These are phyloP conservation scores for Dromococcyx pavoninus DNA, from an alignment of 2,797 vertebrate species.

Conservation along the genomic window DNA sequence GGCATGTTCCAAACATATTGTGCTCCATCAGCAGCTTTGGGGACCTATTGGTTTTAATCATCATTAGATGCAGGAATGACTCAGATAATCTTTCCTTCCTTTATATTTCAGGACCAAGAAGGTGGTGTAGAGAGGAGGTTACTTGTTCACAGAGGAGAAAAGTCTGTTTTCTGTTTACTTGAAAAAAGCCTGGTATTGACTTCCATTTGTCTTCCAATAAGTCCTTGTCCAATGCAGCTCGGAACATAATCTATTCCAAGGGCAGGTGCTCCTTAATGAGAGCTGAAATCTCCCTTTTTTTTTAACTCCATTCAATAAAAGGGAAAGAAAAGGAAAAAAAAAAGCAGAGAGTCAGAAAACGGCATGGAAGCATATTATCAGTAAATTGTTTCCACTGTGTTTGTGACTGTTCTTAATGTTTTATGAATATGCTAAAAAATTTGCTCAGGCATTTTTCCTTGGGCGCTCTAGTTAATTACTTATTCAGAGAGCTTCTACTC, in stretches of 20 bases:
- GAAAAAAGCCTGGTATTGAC: slow-evolving; percentile 45
- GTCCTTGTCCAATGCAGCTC: slow-evolving; percentile 50
- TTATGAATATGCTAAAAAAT: slow-evolving; percentile 83
- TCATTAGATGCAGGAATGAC: neutral
- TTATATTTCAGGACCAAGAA: neutral
- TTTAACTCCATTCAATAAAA: slow-evolving; percentile 49
- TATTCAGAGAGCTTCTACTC: slow-evolving; percentile 88
- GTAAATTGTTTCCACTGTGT: slow-evolving; percentile 81
- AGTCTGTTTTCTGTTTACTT: slow-evolving; percentile 59
- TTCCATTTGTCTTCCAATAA: slow-evolving; percentile 72
- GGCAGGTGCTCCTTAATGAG: slow-evolving; percentile 64
- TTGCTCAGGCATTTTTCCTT: slow-evolving; percentile 80
- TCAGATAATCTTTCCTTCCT: neutral
- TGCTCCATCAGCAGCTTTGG: neutral
- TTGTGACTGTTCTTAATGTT: slow-evolving; percentile 82
- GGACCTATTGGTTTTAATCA: neutral
- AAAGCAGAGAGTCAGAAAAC: slow-evolving; percentile 64
- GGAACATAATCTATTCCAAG: slow-evolving; percentile 54
- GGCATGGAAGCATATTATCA: slow-evolving; percentile 77
- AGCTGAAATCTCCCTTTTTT: slow-evolving; percentile 28
- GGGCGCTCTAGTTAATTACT: slow-evolving; percentile 92
- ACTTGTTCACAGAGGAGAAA: neutral
- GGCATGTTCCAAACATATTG: neutral
- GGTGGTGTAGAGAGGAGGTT: neutral
- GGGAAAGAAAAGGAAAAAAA: neutral